Evolutionary conservation across 2,888 invertebrate species (phyloP).

Genomic region (Drosophila putrida): DNA sequence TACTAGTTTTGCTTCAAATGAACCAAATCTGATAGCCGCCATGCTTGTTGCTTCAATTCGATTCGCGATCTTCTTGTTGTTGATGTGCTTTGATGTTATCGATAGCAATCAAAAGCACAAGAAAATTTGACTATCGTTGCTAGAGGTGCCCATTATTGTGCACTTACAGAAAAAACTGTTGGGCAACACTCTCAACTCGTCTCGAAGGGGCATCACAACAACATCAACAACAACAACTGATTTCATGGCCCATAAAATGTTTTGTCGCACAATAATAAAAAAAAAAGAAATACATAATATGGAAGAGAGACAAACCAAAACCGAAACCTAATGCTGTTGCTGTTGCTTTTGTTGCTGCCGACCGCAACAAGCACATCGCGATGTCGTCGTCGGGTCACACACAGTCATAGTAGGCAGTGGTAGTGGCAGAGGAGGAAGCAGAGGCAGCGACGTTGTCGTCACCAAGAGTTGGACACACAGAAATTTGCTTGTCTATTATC

Average conservation of each 20-base stretch:
- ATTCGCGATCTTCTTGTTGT: too few species aligned
- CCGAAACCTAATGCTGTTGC: conserved; percentile 25
- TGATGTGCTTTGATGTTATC: conserved; percentile 27
- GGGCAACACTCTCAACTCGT: conserved; percentile 34
- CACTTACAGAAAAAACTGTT: conserved; percentile 31
- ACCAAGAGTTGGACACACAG: conserved; percentile 76
- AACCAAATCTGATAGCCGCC: too few species aligned
- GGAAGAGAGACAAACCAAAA: conserved; percentile 27
- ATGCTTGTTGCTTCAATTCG: too few species aligned
- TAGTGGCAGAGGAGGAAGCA: background rate
- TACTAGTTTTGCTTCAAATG: too few species aligned
- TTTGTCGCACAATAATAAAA: conserved; percentile 37
- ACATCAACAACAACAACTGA: conserved; percentile 13
- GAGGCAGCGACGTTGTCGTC: conserved; percentile 52
- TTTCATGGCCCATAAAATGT: conserved; percentile 59
- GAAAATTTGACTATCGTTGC: conserved; percentile 29
- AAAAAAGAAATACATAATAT: conserved; percentile 21
- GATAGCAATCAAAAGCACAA: conserved; percentile 21
- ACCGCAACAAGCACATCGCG: conserved; percentile 36
- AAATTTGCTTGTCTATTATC: conserved; percentile 82
- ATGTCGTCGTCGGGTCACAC: conserved; percentile 48
- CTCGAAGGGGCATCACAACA: conserved; percentile 4
- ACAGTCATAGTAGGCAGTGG: conserved; percentile 27
- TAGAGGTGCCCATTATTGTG: conserved; percentile 9
- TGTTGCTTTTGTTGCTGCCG: conserved; percentile 16